Conservation (phyloP, 2,888 invertebrate genomes). For the Glyphotaelius pellucidus region DNA sequence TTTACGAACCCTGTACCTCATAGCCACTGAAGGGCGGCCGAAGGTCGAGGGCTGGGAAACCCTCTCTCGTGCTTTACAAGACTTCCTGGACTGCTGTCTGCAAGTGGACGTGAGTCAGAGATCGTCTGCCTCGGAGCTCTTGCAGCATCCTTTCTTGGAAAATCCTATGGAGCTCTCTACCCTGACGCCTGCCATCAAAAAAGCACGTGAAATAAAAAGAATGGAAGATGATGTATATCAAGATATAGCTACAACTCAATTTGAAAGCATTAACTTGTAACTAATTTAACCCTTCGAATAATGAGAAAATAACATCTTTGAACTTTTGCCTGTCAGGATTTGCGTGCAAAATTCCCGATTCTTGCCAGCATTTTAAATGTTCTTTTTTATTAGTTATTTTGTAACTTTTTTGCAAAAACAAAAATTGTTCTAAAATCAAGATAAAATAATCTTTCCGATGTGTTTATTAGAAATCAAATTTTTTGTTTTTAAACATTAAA, state of each 20-base stretch:
- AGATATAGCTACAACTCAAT: neutral
- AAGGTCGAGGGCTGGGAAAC: slow-evolving; percentile 90
- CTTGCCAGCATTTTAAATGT: no score
- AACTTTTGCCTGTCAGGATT: no score
- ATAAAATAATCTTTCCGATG: no score
- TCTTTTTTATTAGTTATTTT: no score
- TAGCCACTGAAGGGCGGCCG: slow-evolving; percentile 96
- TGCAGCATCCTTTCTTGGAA: slow-evolving; percentile 87
- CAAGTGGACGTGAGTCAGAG: slow-evolving; percentile 89
- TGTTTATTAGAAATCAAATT: no score
- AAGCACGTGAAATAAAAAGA: slow-evolving; percentile 90
- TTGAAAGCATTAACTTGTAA: neutral
- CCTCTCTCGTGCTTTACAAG: slow-evolving; percentile 86
- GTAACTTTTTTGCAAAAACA: no score
- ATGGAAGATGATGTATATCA: slow-evolving; percentile 67
- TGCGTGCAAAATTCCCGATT: no score
- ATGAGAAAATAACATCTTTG: no score
- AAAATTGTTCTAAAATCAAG: no score
- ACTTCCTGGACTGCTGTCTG: slow-evolving; percentile 92
- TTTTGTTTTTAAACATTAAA: no score
- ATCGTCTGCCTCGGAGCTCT: slow-evolving; percentile 86
- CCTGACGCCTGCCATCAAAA: slow-evolving; percentile 92
- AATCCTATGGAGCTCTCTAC: slow-evolving; percentile 89
- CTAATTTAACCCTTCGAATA: no score
- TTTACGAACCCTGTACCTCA: slow-evolving; percentile 93